A percentile compares a stretch with the other conserved stretches of the same genome.
These are phyloP conservation scores for Gonatopus flavifemur DNA, from an alignment of 1,140 invertebrate genomes.

Conservation along the genomic window DNA sequence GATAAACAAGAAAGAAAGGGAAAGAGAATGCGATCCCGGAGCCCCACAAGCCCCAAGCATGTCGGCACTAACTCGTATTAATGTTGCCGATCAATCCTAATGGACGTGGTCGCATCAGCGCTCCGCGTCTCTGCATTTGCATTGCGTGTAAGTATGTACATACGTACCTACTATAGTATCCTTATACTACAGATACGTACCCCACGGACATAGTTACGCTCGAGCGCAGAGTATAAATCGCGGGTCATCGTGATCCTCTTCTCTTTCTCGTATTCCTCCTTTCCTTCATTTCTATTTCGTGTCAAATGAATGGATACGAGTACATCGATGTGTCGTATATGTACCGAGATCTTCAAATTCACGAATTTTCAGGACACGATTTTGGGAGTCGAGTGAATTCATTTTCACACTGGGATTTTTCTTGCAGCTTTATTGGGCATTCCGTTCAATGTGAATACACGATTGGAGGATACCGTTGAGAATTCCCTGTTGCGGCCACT, in stretches of 20 bases:
- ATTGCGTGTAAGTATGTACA: conserved; percentile 30
- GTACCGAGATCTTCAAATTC: too few species aligned
- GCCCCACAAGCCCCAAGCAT: conserved; percentile 38
- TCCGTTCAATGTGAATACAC: too few species aligned
- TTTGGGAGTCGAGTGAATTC: too few species aligned
- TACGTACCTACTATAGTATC: conserved; percentile 1
- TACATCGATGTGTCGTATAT: too few species aligned
- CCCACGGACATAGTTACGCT: conserved; percentile 20
- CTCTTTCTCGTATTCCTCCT: not conserved
- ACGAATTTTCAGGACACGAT: too few species aligned
- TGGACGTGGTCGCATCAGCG: conserved; percentile 50
- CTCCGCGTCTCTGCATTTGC: conserved; percentile 47
- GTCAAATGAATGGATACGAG: too few species aligned
- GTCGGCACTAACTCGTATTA: conserved; percentile 58
- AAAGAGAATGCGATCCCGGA: conserved; percentile 27
- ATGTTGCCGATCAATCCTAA: conserved; percentile 57
- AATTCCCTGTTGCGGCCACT: too few species aligned
- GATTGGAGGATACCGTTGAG: too few species aligned
- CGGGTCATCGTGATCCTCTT: conserved; percentile 43
- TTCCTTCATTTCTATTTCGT: not conserved
- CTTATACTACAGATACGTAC: too few species aligned
- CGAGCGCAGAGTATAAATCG: conserved; percentile 32
- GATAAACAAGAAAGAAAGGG: not conserved
- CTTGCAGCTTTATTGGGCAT: too few species aligned
- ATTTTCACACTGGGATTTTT: too few species aligned